phyloP scores from a whole-genome alignment of 2,113 vertebrate genomes.

The Pluvialis apricaria region DNA sequence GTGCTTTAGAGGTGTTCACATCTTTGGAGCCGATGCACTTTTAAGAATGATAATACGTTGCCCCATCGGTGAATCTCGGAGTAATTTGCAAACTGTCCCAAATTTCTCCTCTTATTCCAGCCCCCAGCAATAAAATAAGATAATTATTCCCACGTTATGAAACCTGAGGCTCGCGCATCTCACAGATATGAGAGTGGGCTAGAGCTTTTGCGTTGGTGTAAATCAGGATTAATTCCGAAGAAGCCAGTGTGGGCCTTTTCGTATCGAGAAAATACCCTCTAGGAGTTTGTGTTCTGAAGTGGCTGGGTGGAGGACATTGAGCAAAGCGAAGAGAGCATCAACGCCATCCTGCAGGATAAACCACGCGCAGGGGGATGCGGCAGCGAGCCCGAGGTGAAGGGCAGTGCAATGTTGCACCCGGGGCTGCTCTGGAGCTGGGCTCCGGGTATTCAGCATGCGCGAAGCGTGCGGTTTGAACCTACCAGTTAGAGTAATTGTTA shows the following conservation, averaged over 20 bases:
- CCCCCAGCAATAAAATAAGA: not conserved
- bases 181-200: not conserved
- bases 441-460: fast-evolving
- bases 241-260: fast-evolving
- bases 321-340: not conserved
- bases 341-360: not conserved
- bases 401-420: fast-evolving
- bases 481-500: not conserved
- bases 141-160: fast-evolving
- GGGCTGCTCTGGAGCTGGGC: not conserved
- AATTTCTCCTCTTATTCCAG: not conserved
- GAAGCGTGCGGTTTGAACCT: not conserved
- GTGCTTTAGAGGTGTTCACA: fast-evolving
- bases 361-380: fast-evolving
- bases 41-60: fast-evolving
- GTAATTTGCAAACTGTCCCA: not conserved
- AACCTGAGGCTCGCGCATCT: fast-evolving
- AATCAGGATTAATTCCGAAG: fast-evolving
- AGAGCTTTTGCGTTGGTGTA: fast-evolving
- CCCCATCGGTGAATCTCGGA: fast-evolving
- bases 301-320: fast-evolving
- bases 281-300: not conserved
- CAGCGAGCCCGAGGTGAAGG: not conserved
- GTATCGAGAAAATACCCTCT: not conserved
- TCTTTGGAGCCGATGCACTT: not conserved